Evolutionary conservation across 2,888 invertebrate species (phyloP).

Genomic region (Synanthedon andrenaeformis): DNA sequence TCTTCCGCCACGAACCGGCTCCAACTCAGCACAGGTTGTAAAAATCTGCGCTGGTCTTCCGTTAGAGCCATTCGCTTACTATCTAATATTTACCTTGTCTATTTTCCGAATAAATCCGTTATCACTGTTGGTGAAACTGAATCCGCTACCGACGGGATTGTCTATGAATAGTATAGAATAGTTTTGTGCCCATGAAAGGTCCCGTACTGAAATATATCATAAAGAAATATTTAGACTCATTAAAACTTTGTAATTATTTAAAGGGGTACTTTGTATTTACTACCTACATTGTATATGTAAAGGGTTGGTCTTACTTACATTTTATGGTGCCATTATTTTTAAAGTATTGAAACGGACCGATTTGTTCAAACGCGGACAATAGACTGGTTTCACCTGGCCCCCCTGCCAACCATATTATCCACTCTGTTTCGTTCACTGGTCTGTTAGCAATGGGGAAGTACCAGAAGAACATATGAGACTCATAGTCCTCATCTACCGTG

Average conservation of each 20-base stretch:
- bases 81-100: slow-evolving; percentile 50
- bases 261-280: too few relatives aligned
- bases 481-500: slow-evolving; percentile 77
- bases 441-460: slow-evolving; percentile 75
- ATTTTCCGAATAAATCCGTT: slow-evolving; percentile 68
- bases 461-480: slow-evolving; percentile 88
- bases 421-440: slow-evolving; percentile 60
- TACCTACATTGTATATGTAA: neutral
- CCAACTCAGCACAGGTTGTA: neutral
- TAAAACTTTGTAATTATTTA: neutral
- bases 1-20: too few relatives aligned
- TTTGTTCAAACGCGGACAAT: slow-evolving; percentile 44
- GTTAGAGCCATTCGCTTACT: neutral
- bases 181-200: slow-evolving; percentile 65
- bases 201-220: slow-evolving; percentile 37
- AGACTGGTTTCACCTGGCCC: slow-evolving; percentile 82
- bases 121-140: slow-evolving; percentile 69
- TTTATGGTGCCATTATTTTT: slow-evolving; percentile 16
- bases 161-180: slow-evolving; percentile 74
- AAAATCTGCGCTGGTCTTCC: slow-evolving; percentile 9
- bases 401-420: slow-evolving; percentile 89
- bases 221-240: neutral
- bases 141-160: slow-evolving; percentile 74
- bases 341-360: slow-evolving; percentile 41
- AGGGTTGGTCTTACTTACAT: slow-evolving; percentile 28